Evolutionary conservation across 2,888 invertebrate genomes (phyloP).

Genomic region (Agrypnus murinus): DNA sequence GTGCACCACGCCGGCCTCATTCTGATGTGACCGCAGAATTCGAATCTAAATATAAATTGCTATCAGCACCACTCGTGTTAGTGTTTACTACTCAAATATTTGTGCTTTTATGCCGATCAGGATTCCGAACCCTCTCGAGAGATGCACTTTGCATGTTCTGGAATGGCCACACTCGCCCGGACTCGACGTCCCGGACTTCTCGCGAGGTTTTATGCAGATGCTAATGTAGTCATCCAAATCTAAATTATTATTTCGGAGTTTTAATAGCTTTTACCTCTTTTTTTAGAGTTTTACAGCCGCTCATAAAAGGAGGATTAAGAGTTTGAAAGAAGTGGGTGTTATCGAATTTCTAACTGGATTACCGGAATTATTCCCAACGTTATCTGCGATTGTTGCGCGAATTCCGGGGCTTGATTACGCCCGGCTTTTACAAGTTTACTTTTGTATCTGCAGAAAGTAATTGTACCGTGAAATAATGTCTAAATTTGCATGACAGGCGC

Average conservation of each 20-base stretch:
- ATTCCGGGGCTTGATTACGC: conserved; percentile 49
- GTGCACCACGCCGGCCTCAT: conserved; percentile 58
- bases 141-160: conserved; percentile 64
- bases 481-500: conserved; percentile 66
- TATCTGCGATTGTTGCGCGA: conserved; percentile 49
- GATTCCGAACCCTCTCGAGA: conserved; percentile 52
- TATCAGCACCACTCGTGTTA: conserved; percentile 52
- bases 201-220: conserved; percentile 53
- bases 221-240: conserved; percentile 50
- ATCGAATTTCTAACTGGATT: conserved; percentile 53
- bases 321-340: conserved; percentile 48
- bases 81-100: conserved; percentile 68
- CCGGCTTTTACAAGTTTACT: conserved; percentile 57
- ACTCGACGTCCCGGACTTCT: conserved; percentile 35
- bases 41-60: conserved; percentile 65
- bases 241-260: conserved; percentile 54
- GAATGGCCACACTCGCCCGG: conserved; percentile 43
- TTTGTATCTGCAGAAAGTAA: conserved; percentile 57
- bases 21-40: conserved; percentile 51
- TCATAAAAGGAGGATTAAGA: conserved; percentile 50
- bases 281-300: conserved; percentile 36
- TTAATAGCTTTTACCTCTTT: conserved; percentile 47
- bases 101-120: conserved; percentile 67
- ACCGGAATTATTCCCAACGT: conserved; percentile 49
- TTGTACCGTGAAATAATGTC: conserved; percentile 64